Conservation (phyloP, 2,113 vertebrate species). For the Cyprinus carpio region DNA sequence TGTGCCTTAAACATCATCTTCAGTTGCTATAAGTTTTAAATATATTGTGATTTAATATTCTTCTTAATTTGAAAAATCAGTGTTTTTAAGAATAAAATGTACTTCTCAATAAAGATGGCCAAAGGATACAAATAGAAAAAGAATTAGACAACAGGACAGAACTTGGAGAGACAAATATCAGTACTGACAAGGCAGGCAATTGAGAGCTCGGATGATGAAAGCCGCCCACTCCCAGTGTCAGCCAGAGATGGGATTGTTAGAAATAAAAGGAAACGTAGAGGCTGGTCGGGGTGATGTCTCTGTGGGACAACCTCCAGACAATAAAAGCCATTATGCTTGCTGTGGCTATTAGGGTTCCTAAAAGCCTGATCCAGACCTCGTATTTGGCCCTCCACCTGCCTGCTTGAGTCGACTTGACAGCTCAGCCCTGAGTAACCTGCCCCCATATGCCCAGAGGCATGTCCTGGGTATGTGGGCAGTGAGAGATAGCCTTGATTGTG, state of each 20-base stretch:
- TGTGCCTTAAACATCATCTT: neutral
- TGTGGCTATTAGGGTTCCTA: conserved; percentile 60
- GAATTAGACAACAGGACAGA: neutral
- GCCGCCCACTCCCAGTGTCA: conserved; percentile 51
- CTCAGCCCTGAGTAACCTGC: conserved; percentile 35
- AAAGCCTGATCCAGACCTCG: conserved; percentile 60
- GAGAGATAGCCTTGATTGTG: conserved; percentile 31
- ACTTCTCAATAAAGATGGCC: neutral
- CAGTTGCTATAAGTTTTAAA: no score
- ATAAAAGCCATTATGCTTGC: conserved; percentile 66
- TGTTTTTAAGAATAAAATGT: neutral
- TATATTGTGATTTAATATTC: no score
- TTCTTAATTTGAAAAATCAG: neutral
- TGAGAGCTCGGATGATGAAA: conserved; percentile 59
- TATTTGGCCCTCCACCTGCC: conserved; percentile 20
- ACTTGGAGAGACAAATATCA: conserved; percentile 61
- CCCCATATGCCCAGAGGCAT: conserved; percentile 13
- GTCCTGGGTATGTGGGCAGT: conserved; percentile 39
- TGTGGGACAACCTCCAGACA: conserved; percentile 65
- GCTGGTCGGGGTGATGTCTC: conserved; percentile 61
- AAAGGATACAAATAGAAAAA: neutral
- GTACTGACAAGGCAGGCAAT: conserved; percentile 65
- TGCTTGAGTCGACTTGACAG: conserved; percentile 51
- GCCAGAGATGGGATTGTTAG: conserved; percentile 63
- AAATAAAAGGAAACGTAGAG: conserved; percentile 56